Base-by-base conservation (phyloP, 2,797 vertebrate species). In the Limnodromus scolopaceus region DNA sequence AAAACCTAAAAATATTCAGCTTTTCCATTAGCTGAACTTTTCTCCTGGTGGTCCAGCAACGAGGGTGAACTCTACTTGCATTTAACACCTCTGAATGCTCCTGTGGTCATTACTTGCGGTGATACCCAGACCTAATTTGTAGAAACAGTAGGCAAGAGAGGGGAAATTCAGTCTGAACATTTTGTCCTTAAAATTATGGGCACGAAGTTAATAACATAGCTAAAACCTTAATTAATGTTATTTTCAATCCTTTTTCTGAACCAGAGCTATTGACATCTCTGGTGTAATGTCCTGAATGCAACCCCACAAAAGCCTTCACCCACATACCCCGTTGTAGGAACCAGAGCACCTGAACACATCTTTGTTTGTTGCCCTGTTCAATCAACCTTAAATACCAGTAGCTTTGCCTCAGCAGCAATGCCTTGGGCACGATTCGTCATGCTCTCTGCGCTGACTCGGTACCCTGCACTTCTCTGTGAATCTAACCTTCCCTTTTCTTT, bases 401-500 rank as follows among this genome's bases (percentile, higher is more conserved):
- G 65, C 92, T 94, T 93, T 92, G 41, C 90, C 77, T 83, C 88
- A 78, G 88, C 34, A 96, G 87, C 61, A 38, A 39, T 95, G 68
- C 84, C 89, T 70, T 70, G 39, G 77, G 80, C 81, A 84, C 3
- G 23, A 93, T 92, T 95, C 55, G 12, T 95, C 70, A 87, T 71
- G 60, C 85, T 94, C 87, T 71, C 27, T 75, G 86, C 87, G 82
- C 60, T 84, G 79, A 93, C 79, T 96, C 58, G 84, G 81, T 80
- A 79, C 58, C 28, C 64, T 60, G 70, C 58, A 95, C 96, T 97
- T 96, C 6, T 15, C 75, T 17, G 46, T 70, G 69, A 76, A 60
- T 86, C 82, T 92, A 79, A 65, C 60, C 45, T 94, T 97, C 87
- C 72, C 36, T 91, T 95, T 93, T 91, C 75, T 88, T 96, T 94